These are phyloP conservation scores for Parnassius apollo DNA, from an alignment of 2,888 invertebrate species.

Conservation along the genomic window DNA sequence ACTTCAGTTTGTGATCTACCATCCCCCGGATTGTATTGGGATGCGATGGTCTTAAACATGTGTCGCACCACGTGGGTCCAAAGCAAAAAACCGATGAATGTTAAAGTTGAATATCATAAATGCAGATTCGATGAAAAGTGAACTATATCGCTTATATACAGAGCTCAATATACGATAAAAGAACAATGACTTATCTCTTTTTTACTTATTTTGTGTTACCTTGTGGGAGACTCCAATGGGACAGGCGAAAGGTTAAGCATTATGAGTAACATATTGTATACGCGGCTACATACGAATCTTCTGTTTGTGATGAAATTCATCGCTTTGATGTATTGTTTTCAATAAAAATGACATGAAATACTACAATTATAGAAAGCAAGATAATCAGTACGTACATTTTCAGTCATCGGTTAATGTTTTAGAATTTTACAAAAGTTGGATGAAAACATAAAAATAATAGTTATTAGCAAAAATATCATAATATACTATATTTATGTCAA, in stretches of 20 bases:
- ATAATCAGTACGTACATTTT: too few relatives aligned
- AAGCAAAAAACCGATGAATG: slow-evolving; percentile 38
- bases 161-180: slow-evolving; percentile 23
- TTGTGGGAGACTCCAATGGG: slow-evolving; percentile 74
- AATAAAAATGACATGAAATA: background rate
- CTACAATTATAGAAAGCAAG: background rate
- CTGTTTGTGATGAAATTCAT: slow-evolving; percentile 32
- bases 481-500: too few relatives aligned
- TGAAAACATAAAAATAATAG: too few relatives aligned
- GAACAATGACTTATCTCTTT: slow-evolving; percentile 21
- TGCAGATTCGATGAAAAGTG: slow-evolving; percentile 23
- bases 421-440: too few relatives aligned
- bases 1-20: slow-evolving; percentile 50
- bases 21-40: slow-evolving; percentile 69
- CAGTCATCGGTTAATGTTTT: too few relatives aligned
- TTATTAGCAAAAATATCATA: too few relatives aligned
- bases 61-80: slow-evolving; percentile 76
- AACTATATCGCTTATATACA: rapidly evolving
- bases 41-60: slow-evolving; percentile 67
- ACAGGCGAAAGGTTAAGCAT: slow-evolving; percentile 71
- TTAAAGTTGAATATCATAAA: slow-evolving; percentile 33
- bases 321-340: background rate
- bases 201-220: slow-evolving; percentile 45
- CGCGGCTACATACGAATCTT: slow-evolving; percentile 39
- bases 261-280: slow-evolving; percentile 71